Evolutionary conservation across 2,888 invertebrate species (phyloP).

Genomic region (Tetranychus piercei): DNA sequence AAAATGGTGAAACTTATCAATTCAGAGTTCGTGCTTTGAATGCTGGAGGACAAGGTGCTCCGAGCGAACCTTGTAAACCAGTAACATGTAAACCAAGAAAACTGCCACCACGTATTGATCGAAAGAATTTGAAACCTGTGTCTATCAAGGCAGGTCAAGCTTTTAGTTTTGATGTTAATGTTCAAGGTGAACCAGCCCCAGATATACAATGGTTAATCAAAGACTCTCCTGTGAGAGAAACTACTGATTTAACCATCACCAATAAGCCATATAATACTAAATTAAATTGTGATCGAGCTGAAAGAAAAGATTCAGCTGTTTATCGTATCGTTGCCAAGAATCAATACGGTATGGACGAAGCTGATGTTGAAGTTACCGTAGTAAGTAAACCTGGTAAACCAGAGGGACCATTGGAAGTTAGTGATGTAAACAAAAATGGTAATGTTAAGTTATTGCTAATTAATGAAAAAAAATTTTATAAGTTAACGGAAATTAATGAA

Average conservation of each 20-base stretch:
- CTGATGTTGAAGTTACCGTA: constrained; percentile 33
- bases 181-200: constrained; percentile 78
- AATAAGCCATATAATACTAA: constrained; percentile 37
- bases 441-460: no score
- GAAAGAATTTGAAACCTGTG: constrained; percentile 64
- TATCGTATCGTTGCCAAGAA: constrained; percentile 34
- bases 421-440: constrained; percentile 30
- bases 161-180: constrained; percentile 71
- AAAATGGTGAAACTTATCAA: constrained; percentile 82
- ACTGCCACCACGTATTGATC: constrained; percentile 34
- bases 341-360: constrained; percentile 33
- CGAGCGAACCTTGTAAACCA: constrained; percentile 66
- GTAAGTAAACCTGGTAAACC: constrained; percentile 29
- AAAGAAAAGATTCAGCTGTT: constrained; percentile 32
- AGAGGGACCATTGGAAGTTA: constrained; percentile 33
- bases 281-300: constrained; percentile 28
- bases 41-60: constrained; percentile 73
- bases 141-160: constrained; percentile 81
- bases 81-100: constrained; percentile 59
- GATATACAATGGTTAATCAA: constrained; percentile 71
- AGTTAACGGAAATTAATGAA: no score
- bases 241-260: constrained; percentile 27
- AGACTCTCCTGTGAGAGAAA: constrained; percentile 32
- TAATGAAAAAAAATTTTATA: no score
- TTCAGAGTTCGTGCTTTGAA: constrained; percentile 79